Evolutionary conservation across 92 coral and sea anemone species (phyloP), one percentile per base, ranked within the genome.

Genomic region (Porites cylindrica): DNA sequence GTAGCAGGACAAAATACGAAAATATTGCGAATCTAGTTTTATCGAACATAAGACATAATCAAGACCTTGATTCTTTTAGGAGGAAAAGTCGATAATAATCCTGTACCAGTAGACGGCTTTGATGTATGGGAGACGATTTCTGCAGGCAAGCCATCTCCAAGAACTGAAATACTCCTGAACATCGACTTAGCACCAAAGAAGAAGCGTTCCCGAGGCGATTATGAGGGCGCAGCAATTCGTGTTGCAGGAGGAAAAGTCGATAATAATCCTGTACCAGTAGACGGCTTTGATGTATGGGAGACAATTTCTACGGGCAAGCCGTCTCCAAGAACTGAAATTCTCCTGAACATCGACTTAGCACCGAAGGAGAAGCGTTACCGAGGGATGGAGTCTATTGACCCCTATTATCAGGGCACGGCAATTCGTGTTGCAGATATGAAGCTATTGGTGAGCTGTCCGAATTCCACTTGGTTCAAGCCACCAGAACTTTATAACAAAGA

Each of bases 281-380:
- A 91, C 87, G 93, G 93, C 19, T 78, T 91, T 76, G 81, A 91
- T 58, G 74, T 91, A 63, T 91, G 93, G 93, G 82, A 87, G 6
- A 85, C 93, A 54, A 75, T 91, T 64, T 80, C 88, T 10, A 24
- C 63, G 3, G 91, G 85, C 1, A 77, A 78, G 43, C 82, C 93
- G 16, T 91, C 91, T 14, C 93, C 93, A 66, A 85, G 93, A 85
- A 91, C 75, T 20, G 93, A 91, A 32, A 91, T 91, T 75, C 93
- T 86, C 26, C 91, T 81, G 23, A 91, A 91, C 77, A 86, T 91
- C 38, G 93, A 91, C 85, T 56, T 87, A n/a, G 58, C 76, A 10
- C 65, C 79, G 16, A 65, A 80, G 4, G 62, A 60, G 19, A 8
- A 72, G 73, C 26, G 38, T 24, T 59, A 47, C 7, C 16, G 14